Evolutionary conservation across 1,140 invertebrate species (phyloP).

Genomic region (Orchesella cincta): DNA sequence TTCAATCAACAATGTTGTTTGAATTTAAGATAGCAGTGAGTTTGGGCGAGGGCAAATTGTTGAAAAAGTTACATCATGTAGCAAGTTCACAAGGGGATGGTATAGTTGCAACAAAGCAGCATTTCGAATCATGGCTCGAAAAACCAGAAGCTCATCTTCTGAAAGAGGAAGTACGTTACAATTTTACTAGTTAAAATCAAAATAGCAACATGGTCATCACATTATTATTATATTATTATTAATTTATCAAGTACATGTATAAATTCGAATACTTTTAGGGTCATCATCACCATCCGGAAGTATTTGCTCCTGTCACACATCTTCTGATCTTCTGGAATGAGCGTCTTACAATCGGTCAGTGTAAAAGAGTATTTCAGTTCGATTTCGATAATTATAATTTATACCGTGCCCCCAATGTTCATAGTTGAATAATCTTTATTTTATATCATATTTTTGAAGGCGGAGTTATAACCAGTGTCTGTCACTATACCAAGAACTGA

Average conservation of each 20-base stretch:
- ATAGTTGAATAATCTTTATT: not conserved
- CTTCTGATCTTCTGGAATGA: not conserved
- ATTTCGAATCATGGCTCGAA: constrained; percentile 10
- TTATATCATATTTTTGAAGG: constrained; percentile 4
- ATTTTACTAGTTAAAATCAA: not conserved
- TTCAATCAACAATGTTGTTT: too few relatives aligned
- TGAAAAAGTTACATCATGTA: constrained; percentile 33
- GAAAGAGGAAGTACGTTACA: not conserved
- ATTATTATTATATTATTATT: not conserved
- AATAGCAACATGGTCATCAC: too few relatives aligned
- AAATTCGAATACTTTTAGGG: not conserved
- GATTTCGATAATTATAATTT: not conserved
- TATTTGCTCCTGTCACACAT: not conserved
- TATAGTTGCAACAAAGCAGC: constrained; percentile 7
- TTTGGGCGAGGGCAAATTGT: constrained; percentile 36
- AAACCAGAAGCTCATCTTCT: not conserved
- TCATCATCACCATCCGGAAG: not conserved
- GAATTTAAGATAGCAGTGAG: constrained; percentile 37
- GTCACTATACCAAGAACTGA: constrained; percentile 7
- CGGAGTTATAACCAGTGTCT: not conserved
- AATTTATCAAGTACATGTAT: too few relatives aligned
- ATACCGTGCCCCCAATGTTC: too few relatives aligned
- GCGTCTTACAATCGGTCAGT: not conserved
- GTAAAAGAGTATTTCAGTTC: not conserved
- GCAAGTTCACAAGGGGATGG: constrained; percentile 25